Evolutionary conservation across 2,888 invertebrate species (phyloP).

Genomic region (Atrina japonica): DNA sequence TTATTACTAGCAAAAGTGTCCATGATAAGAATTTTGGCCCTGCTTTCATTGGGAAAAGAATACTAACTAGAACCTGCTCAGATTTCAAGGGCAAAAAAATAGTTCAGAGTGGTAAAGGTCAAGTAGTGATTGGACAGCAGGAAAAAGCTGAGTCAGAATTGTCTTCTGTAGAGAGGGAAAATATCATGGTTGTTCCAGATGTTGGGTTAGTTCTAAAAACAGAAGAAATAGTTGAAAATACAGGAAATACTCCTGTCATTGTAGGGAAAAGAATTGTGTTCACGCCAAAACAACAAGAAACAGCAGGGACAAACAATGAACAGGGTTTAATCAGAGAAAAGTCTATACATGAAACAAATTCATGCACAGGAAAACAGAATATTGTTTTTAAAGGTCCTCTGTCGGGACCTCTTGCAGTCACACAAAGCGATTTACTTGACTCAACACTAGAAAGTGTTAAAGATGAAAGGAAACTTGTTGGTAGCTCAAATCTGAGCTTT

Average conservation of each 20-base stretch:
- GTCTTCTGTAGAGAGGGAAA: not conserved
- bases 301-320: not conserved
- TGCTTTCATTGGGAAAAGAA: not conserved
- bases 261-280: not conserved
- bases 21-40: not conserved
- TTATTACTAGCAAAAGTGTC: not conserved
- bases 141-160: not conserved
- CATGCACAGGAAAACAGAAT: not conserved
- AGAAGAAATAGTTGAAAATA: not conserved
- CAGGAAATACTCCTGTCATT: not conserved
- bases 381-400: not conserved
- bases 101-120: not conserved
- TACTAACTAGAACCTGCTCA: not conserved
- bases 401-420: not conserved
- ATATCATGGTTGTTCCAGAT: not conserved
- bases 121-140: not conserved
- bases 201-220: constrained; percentile 2
- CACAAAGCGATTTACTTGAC: not conserved
- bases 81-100: not conserved
- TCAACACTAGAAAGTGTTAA: not conserved
- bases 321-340: not conserved
- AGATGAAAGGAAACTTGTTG: not conserved
- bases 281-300: not conserved
- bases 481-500: not conserved
- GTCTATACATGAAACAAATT: not conserved